Evolutionary conservation across 2,113 vertebrate genomes (phyloP), one percentile per base, ranked within the genome.

Genomic region (Anser brachyrhynchus): DNA sequence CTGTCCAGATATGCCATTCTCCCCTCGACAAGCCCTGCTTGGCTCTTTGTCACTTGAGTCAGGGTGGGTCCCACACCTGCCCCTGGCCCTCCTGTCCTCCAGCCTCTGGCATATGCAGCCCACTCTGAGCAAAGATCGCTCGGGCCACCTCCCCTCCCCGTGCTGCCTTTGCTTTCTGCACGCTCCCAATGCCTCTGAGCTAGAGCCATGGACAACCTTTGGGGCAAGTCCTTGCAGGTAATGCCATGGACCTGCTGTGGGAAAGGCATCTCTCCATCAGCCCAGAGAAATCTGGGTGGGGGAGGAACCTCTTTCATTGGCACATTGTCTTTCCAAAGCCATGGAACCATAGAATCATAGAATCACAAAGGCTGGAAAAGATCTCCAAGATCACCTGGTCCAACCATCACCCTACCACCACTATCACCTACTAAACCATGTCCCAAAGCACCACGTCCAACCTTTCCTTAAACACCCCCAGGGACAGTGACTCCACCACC

Each of bases 21-120:
- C 3, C 12, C 26, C 17, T 0, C 0, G 4, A 4, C 21, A 31
- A 28, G 39, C 33, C 21, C 44, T 85, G 33, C 43, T 17, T 62
- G 59, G 35, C 37, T 86, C 59, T 3, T 72, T 52, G 28, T 31
- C 64, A 2, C 1, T 5, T 28, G 37, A 41, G 57, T 65, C 26
- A 10, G 13, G 4, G 44, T 35, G 23, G 18, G 15, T 54, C 26
- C 29, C 28, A 8, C 28, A 13, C 0, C 2, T 69, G 52, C 37
- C 22, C 46, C 55, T 14, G 19, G 35, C 65, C 37, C 35, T 76
- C 35, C 1, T 13, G 69, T 76, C 49, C 54, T 85, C 52, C 77
- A 84, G 37, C 5, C 28, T 39, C 41, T 0, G 1, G 41, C 5
- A 2, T 29, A 59, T 28, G n/a, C 41, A 82, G 18, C 17, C 22